Evolutionary conservation across 92 coral and sea anemone genomes (phyloP), one percentile per base, ranked within the genome.

Genomic region (Muricea muricata): DNA sequence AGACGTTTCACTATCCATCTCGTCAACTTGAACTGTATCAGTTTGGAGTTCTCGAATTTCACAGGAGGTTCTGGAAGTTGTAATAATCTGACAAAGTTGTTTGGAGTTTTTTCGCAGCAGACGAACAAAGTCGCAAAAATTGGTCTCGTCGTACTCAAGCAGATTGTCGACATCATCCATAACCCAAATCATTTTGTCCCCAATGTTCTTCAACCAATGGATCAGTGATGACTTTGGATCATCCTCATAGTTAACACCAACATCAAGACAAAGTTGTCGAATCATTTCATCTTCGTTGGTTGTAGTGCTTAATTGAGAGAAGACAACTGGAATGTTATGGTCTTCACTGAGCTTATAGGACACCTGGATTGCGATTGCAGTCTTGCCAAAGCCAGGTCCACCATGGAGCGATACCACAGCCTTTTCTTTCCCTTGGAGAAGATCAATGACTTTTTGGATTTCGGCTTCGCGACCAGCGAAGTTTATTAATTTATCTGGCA

Each of bases 351-450:
- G 32, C 17, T 52, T 33, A 46, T 73, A 60, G 10, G 79, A 73
- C 47, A 73, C 79, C 50, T 73, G 60, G 32, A 73, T 30, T 6
- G 79, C 76, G 23, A 70, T 70, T 9, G 76, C 29, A 70, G 45
- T 35, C 45, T 70, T 70, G 11, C 76, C 76, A 73, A 73, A 73
- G 1, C 79, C 79, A 18, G 79, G 79, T 39, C 79, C 79, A 14
- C 79, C 79, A 42, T 39, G 28, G 18, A 42, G 29, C 20, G 79
- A 39, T 17, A 73, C 79, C 25, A 73, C 37, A 6, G 31, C 57
- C 23, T 15, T 24, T 20, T 34, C 33, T 73, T 73, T 30, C 15
- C 20, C 58, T 15, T 18, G 18, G 35, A 73, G 28, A 13, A 11
- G 13, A 24, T 58, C 20, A 9, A 39, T 41, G 24, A 73, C 50